A percentile compares a stretch with the other conserved stretches of the same genome.
phyloP scores from a whole-genome alignment of 2,113 vertebrate species.

The Gulo gulo region DNA sequence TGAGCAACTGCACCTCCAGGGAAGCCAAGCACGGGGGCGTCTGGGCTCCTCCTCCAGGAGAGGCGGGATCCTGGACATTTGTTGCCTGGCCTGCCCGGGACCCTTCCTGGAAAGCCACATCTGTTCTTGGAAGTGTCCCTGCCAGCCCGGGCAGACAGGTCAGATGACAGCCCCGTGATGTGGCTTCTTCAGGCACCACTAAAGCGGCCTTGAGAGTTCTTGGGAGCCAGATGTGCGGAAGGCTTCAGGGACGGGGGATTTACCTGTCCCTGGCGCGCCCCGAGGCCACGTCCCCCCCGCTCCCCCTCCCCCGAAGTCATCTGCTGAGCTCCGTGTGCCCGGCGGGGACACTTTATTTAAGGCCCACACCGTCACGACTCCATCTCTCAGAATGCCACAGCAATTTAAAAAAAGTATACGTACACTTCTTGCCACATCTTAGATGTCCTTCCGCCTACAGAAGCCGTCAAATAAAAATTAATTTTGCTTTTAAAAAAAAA shows the following conservation, averaged over 20 bases:
- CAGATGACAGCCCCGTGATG: neutral
- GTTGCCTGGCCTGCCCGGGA: neutral
- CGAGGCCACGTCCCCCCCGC: slow-evolving; percentile 42
- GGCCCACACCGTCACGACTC: slow-evolving; percentile 77
- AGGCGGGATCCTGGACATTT: neutral
- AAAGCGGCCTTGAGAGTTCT: neutral
- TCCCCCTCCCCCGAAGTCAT: slow-evolving; percentile 51
- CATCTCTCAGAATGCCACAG: slow-evolving; percentile 75
- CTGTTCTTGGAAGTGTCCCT: neutral
- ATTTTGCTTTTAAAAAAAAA: slow-evolving; percentile 79
- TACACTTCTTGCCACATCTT: slow-evolving; percentile 54
- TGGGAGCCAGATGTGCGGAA: neutral
- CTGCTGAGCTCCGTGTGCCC: slow-evolving; percentile 60
- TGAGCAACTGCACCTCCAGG: neutral
- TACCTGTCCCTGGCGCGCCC: slow-evolving; percentile 51
- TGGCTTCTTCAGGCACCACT: neutral
- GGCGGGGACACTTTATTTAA: slow-evolving; percentile 69
- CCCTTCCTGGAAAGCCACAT: neutral
- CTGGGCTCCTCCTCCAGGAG: neutral
- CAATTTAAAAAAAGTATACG: slow-evolving; percentile 68
- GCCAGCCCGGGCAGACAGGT: neutral
- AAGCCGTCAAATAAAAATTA: slow-evolving; percentile 80
- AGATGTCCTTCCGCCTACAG: slow-evolving; percentile 58
- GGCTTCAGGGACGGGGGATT: neutral
- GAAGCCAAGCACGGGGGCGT: no score